Percentiles rank a stretch among this genome's conserved stretches.
Evolutionary conservation across 2,113 vertebrate genomes (phyloP).

Genomic region (Nycticebus coucang): DNA sequence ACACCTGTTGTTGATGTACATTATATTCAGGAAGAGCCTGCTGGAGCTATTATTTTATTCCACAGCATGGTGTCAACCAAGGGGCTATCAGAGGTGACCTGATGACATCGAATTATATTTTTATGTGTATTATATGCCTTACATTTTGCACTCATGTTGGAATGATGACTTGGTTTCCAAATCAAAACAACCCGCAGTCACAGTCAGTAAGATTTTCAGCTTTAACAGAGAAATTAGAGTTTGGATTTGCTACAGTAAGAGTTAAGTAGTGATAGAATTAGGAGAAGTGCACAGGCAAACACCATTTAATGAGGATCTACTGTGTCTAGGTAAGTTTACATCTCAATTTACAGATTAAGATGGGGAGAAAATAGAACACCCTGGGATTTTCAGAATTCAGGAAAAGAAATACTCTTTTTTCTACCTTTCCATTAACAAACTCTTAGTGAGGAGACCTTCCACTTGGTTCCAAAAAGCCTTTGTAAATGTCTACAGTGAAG

Average conservation of each 20-base stretch:
- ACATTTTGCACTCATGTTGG: not conserved
- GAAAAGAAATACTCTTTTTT: not conserved
- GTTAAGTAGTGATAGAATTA: not conserved
- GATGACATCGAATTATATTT: constrained; percentile 46
- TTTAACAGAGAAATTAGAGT: constrained; percentile 63
- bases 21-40: constrained; percentile 46
- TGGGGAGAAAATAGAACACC: not conserved
- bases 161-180: constrained; percentile 43
- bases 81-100: constrained; percentile 61
- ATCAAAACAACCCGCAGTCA: constrained; percentile 53
- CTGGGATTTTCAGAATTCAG: not conserved
- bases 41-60: constrained; percentile 59
- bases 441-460: not conserved
- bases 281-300: not conserved
- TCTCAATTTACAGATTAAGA: not conserved
- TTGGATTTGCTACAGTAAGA: not conserved
- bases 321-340: not conserved
- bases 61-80: constrained; percentile 54
- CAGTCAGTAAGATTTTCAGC: constrained; percentile 48
- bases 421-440: not conserved
- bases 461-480: not conserved
- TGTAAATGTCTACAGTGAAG: not conserved
- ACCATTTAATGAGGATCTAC: not conserved
- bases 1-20: constrained; percentile 80
- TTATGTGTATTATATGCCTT: not conserved